Evolutionary conservation across 2,888 invertebrate genomes (phyloP), one percentile per base, ranked within the genome.

Genomic region (Hecatera dysodea): DNA sequence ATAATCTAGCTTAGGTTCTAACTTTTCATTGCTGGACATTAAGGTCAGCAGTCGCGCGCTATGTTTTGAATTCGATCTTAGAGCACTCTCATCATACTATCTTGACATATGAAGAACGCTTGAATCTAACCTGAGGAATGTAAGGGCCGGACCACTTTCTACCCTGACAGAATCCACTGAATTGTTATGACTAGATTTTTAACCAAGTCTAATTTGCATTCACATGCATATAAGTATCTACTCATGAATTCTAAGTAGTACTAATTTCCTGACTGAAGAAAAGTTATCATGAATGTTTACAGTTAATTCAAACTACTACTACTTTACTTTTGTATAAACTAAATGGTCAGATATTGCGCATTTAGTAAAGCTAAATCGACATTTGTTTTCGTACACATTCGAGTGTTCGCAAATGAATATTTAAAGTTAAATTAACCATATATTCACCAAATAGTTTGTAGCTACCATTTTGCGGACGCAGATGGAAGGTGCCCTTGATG

Each of bases 251-350:
- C n/a, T n/a, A n/a, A n/a, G n/a, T n/a, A n/a, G n/a, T n/a, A n/a
- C n/a, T n/a, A n/a, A n/a, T 29, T 53, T 29, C 39, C 11, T 46
- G 11, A 67, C 60, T 33, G 19, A 19, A 42, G 29, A 68, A 42
- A 42, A 22, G 19, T 27, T 60, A 60, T 68, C 46, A 55, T 42
- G 19, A 15, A 24, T 55, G 59, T 68, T 60, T 55, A 76, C 27
- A 48, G 48, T 48, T 55, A 15, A 60, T 48, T 68, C 22, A 60
- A 53, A 75, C 15, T n/a, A 8, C n/a, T 36, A 24, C 2, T 1
- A 33, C 33, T 36, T 36, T 36, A 36, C 36, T 9, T 36, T 44
- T 27, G 19, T 57, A 53, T 19, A 53, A 46, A 57, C 8, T 12
- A 29, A 29, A 27, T 22, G 39, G 12, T 29, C 2, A 33, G 8